Conservation (phyloP, 1,140 invertebrate genomes). For the Drosophila nannoptera region DNA sequence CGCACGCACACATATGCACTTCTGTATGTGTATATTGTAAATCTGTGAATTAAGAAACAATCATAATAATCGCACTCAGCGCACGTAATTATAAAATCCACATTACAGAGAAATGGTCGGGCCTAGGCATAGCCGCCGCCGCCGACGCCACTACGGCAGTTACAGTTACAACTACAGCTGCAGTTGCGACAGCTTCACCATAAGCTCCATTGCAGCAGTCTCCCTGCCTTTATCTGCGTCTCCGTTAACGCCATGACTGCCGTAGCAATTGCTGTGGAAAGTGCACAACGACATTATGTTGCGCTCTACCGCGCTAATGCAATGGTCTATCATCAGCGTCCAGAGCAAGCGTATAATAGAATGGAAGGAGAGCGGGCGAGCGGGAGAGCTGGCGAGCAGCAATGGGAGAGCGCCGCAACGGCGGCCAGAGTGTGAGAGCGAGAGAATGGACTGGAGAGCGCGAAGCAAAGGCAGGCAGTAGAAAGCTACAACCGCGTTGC, state of each 20-base stretch:
- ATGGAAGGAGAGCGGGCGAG: background rate
- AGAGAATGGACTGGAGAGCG: background rate
- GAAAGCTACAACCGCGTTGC: slow-evolving; percentile 42
- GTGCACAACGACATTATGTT: slow-evolving; percentile 62
- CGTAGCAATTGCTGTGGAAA: slow-evolving; percentile 53
- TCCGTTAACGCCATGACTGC: slow-evolving; percentile 38
- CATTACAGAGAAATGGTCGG: slow-evolving; percentile 32
- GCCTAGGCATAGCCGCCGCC: slow-evolving; percentile 29
- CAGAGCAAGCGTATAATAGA: slow-evolving; percentile 46
- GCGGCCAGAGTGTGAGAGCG: background rate
- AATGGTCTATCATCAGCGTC: slow-evolving; percentile 56
- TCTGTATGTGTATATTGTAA: slow-evolving; percentile 38
- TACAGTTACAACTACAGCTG: slow-evolving; percentile 3
- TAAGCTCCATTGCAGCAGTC: slow-evolving; percentile 35
- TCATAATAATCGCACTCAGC: slow-evolving; percentile 58
- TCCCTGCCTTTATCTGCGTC: slow-evolving; percentile 5
- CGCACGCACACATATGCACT: slow-evolving; percentile 6
- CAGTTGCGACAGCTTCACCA: slow-evolving; percentile 22
- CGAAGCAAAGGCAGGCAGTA: slow-evolving; percentile 12
- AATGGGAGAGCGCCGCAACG: background rate
- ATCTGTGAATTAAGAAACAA: slow-evolving; percentile 65
- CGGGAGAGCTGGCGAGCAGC: background rate
- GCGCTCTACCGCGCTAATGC: slow-evolving; percentile 57
- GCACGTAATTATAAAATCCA: slow-evolving; percentile 61
- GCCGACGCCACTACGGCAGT: too few relatives aligned